Conservation (phyloP, 2,113 vertebrate genomes). For the Labrus mixtus region DNA sequence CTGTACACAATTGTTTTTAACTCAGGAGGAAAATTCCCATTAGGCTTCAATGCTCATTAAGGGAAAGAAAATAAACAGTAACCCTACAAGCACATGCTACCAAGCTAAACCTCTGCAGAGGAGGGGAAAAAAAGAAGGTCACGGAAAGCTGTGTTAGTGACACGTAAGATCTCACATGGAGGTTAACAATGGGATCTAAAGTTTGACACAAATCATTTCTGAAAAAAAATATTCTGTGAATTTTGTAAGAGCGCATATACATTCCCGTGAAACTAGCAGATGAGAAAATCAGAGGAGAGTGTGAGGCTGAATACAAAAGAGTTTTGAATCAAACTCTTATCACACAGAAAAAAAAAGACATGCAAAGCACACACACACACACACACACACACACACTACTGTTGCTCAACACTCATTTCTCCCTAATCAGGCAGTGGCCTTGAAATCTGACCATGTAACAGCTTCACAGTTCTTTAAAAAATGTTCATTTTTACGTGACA, state of each 20-base stretch:
- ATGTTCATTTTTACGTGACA: constrained; percentile 19
- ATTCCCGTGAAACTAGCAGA: neutral
- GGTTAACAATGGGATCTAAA: constrained; percentile 2
- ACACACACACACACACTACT: constrained; percentile 14
- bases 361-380: neutral
- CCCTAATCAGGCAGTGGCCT: constrained; percentile 29
- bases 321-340: constrained; percentile 27
- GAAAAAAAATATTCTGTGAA: neutral
- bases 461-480: constrained; percentile 16
- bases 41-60: constrained; percentile 32
- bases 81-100: constrained; percentile 6
- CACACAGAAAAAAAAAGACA: neutral
- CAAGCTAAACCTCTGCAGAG: constrained; percentile 35
- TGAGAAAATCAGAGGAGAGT: neutral
- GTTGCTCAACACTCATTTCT: constrained; percentile 37
- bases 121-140: neutral
- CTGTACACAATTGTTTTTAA: constrained; percentile 24
- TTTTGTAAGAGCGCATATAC: neutral
- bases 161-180: constrained; percentile 28
- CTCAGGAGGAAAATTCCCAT: constrained; percentile 35
- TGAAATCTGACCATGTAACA: constrained; percentile 49
- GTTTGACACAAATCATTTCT: constrained; percentile 13
- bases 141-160: constrained; percentile 38
- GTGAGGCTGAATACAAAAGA: neutral
- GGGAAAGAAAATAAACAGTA: constrained; percentile 34